phyloP scores from a whole-genome alignment of 2,888 invertebrate species.

The Stegophylla sp. region DNA sequence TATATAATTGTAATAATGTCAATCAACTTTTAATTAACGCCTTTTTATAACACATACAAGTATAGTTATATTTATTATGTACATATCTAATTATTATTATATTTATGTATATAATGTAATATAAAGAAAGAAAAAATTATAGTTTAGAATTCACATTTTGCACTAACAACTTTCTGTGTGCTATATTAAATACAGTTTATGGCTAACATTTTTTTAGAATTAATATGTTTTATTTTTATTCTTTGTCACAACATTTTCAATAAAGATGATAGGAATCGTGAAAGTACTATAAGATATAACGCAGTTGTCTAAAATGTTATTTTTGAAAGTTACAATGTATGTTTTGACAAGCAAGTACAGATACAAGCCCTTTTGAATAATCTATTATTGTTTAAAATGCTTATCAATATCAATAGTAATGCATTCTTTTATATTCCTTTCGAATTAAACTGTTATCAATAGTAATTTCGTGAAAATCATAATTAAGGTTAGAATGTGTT shows the following conservation, averaged over 20 bases:
- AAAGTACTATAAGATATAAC: neutral
- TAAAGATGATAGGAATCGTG: conserved; percentile 12
- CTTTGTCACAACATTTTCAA: neutral
- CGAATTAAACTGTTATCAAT: neutral
- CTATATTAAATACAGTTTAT: too few relatives aligned
- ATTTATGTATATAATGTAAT: too few relatives aligned
- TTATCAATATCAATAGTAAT: neutral
- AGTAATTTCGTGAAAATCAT: neutral
- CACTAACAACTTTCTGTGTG: too few relatives aligned
- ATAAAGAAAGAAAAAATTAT: too few relatives aligned
- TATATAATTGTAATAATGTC: too few relatives aligned
- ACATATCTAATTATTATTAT: too few relatives aligned
- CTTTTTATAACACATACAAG: too few relatives aligned
- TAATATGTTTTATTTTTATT: neutral
- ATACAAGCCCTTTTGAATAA: neutral
- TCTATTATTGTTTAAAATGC: conserved; percentile 2
- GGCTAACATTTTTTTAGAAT: neutral
- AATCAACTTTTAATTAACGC: too few relatives aligned
- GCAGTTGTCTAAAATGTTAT: neutral
- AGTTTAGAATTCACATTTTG: too few relatives aligned
- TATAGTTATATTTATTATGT: too few relatives aligned
- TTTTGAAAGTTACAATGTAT: conserved; percentile 17
- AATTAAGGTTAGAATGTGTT: too few relatives aligned
- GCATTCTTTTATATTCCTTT: neutral
- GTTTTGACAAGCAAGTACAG: neutral